Base-by-base conservation (phyloP, 1,140 invertebrate species). In the Philotrypesis tridentata region DNA sequence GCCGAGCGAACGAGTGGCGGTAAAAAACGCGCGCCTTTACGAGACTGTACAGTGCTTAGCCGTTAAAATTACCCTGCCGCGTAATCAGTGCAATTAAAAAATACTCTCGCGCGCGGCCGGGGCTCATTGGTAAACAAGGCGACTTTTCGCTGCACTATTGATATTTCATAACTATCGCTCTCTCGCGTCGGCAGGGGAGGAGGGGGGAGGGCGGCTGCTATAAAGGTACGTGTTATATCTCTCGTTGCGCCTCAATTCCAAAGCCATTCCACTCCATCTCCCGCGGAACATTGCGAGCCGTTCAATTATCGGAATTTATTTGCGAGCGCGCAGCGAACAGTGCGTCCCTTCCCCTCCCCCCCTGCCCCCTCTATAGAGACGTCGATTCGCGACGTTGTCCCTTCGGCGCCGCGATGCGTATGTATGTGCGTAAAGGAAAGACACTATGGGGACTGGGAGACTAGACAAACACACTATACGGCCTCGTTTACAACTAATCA, bases 271-370 rank as follows among this genome's bases (percentile, higher is more conserved):
- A 65, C 14, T 65, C 63, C 23, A 29, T 65, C 27, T 65, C n/a
- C n/a, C 6, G 25, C 25, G 63, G 23, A 29, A 55, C 21, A n/a
- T n/a, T n/a, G 48, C 48, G 17, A n/a, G 9, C 63, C 63, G 14
- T 65, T 65, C 25, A 65, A 65, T 65, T 65, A 65, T 17, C 63
- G 25, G 25, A 21, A 65, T 65, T 65, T 65, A 65, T 65, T 65
- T 25, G 63, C 61, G 61, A 5, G 40, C 40, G 40, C 43, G 48
- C 48, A 5, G n/a, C n/a, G n/a, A n/a, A n/a, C n/a, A n/a, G n/a
- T n/a, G n/a, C n/a, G n/a, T n/a, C n/a, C n/a, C n/a, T n/a, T n/a
- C n/a, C n/a, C n/a, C n/a, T n/a, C n/a, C n/a, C n/a, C 48, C 21
- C 21, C 6, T 55, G 48, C 6, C 1, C 48, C 48, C 48, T n/a